Base-by-base conservation (phyloP, 37 sponge, comb jelly and placozoan genomes). In the Beroe forskalii region DNA sequence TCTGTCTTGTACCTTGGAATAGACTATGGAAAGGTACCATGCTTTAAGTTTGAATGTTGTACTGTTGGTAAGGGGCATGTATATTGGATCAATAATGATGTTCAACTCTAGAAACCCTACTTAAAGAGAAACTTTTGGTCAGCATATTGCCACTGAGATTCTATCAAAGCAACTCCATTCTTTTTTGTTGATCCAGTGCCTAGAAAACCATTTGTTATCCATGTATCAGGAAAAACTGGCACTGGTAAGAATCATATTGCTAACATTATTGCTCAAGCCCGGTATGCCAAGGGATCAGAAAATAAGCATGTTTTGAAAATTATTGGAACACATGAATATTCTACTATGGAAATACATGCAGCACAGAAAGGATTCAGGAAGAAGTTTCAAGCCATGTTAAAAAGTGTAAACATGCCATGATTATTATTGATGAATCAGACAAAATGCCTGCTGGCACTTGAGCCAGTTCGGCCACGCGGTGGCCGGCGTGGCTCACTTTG, bases 171-270 rank as follows among this genome's bases (percentile, higher is more conserved):
- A 80, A 44, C 55, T 80, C 14, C 25, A 23, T 23, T 32, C 55
- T 80, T 44, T 37, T 22, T 80, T 6, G 27, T 48, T 33, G 86
- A 80, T 42, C 60, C 44, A 40, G 25, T 4, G 35, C 86, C 86
- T 19, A 37, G 35, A 22, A 80, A 80, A 44, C 86, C 86, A 14
- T 80, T 80, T 42, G 86, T 80, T 27, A 1, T 80, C 1, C 86
- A 80, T 37, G 35, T 80, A 14, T 48, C 60, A 2, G 86, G 86
- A 25, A 80, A 80, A 22, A 80, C 86, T 20, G 86, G 86, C 12
- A 80, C 86, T 24, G 86, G 86, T 14, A 80, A 80, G 30, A 80
- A 80, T 42, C 86, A 80, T 38, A 80, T 80, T 43, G 37, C 86
- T 23, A 80, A 80, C 20, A 32, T 80, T 25, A 80, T 80, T 23